Percentiles rank a stretch among this genome's conserved stretches.
Evolutionary conservation across 2,888 invertebrate genomes (phyloP).

Genomic region (Elegia similella): DNA sequence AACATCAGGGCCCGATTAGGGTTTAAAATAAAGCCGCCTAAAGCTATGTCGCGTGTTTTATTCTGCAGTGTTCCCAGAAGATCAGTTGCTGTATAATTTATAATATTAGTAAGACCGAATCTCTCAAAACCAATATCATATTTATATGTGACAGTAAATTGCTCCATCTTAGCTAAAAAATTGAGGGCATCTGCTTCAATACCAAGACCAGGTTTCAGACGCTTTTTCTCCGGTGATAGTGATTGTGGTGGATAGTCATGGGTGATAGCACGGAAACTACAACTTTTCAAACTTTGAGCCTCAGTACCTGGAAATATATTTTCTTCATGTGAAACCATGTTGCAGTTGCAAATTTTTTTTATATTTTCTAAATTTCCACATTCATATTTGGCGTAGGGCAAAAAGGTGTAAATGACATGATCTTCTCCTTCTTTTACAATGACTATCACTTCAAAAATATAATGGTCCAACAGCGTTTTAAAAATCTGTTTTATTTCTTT

Average conservation of each 20-base stretch:
- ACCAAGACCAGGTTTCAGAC: background rate
- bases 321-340: background rate
- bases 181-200: conserved; percentile 1
- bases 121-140: background rate
- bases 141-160: background rate
- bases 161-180: conserved; percentile 8
- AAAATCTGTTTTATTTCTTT: background rate
- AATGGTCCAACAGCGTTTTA: background rate
- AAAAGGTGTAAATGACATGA: conserved; percentile 20
- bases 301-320: background rate
- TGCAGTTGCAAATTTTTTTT: conserved; percentile 21
- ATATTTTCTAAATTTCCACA: conserved; percentile 25
- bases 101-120: conserved; percentile 1
- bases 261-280: conserved; percentile 1
- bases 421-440: background rate
- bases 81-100: background rate
- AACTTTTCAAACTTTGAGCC: background rate
- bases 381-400: conserved; percentile 21
- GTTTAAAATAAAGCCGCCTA: conserved; percentile 1
- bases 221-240: background rate
- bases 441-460: conserved; percentile 9
- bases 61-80: conserved; percentile 5
- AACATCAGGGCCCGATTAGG: background rate
- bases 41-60: conserved; percentile 1
- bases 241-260: conserved; percentile 4